Evolutionary conservation across 2,888 invertebrate genomes (phyloP), one percentile per base, ranked within the genome.

Genomic region (Galerucella nymphaeae): DNA sequence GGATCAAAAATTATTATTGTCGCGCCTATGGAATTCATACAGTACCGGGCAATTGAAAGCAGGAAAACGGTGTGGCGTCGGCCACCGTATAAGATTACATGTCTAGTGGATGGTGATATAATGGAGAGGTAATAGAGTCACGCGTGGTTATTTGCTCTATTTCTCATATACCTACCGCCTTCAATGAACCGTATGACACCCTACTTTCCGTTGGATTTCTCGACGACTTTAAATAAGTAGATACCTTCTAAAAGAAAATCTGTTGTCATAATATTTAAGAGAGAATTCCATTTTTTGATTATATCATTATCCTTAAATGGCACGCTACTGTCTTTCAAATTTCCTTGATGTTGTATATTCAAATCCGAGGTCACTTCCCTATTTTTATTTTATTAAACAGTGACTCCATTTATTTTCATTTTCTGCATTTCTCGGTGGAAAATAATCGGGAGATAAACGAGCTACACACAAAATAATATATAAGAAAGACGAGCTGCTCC

Each of bases 101-200:
- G 85, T 85, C 85, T 83, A 79, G 80, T 79, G 82, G 83, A 85
- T 85, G 82, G 85, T 85, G 84, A 85, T 85, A 85, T 85, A 85
- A 85, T 84, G 83, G 83, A 81, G 74, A 74, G 74, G 82, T 85
- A 85, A 85, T 85, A 84, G 84, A 85, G 85, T 85, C 85, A 85
- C 85, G 85, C 84, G 82, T 84, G 79, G 81, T 79, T 79, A 79
- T 79, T 78, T 76, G 76, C 75, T 68, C 71, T 70, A 64, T 70
- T 55, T 57, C 70, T 70, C 70, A 70, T 64, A 70, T 63, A 57
- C 70, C 45, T 63, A 57, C 70, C 45, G 63, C 64, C 72, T 58
- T 63, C 71, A 53, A 72, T 58, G 55, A 75, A 58, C 61, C 42
- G 63, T 70, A 30, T 58, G 18, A 66, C 58, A 55, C 42, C 57